A percentile compares a stretch with the other conserved stretches of the same genome.
Evolutionary conservation across 2,797 vertebrate species (phyloP).

Genomic region (Pteronotus mesoamericanus): DNA sequence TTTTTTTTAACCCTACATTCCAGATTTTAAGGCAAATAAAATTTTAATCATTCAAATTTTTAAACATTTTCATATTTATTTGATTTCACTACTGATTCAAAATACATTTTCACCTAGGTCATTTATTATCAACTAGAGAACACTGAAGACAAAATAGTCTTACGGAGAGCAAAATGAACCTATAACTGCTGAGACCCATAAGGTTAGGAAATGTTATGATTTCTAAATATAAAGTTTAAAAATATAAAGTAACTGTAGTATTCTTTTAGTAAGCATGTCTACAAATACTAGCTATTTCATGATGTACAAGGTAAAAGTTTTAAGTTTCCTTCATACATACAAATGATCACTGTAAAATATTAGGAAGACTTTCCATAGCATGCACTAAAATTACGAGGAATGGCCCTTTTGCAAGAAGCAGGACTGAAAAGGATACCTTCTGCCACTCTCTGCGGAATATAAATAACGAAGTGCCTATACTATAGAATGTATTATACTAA

Average conservation of each 20-base stretch:
- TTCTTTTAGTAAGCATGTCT: background rate
- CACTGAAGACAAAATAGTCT: background rate
- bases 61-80: background rate
- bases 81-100: constrained; percentile 2
- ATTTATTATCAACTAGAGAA: background rate
- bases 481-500: background rate
- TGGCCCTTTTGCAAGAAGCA: background rate
- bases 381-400: background rate
- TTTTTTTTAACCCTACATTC: background rate
- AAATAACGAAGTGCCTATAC: background rate
- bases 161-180: background rate
- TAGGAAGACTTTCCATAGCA: background rate
- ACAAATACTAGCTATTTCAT: background rate
- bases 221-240: constrained; percentile 17
- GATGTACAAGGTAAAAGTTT: background rate
- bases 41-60: background rate
- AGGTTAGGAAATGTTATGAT: background rate
- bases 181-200: background rate
- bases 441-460: background rate
- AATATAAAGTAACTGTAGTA: background rate
- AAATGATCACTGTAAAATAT: background rate
- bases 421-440: background rate
- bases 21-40: constrained; percentile 9
- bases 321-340: background rate
- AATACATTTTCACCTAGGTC: background rate